Base-by-base conservation (phyloP, 2,797 vertebrate species). In the Pipistrellus nathusii region DNA sequence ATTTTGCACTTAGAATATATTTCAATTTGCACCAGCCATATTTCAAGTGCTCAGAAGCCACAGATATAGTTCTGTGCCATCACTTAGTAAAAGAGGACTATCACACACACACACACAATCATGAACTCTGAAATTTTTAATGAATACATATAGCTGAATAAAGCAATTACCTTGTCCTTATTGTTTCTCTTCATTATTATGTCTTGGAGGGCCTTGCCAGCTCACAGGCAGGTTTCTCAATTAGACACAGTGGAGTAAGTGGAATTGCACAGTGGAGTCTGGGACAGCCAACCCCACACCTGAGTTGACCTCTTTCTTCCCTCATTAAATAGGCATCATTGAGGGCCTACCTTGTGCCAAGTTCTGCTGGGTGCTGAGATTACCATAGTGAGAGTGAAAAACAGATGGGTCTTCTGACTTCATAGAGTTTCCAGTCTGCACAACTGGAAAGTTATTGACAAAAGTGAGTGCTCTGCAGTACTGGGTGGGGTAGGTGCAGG, bases 91-190 rank as follows among this genome's bases (percentile, higher is more conserved):
- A 53, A 80, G 35, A 64, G 38, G 8, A 46, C 18, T 4, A 0
- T 12, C 59, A 6, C 1, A 25, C 23, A 44, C 9, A 53, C 23
- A 21, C 2, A 38, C 6, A 30, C 0, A 0, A n/a, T 59, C 38
- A 51, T 53, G 12, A 62, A 68, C n/a, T 91, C 68, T 48, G 53
- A 88, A 59, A 14, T 32, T 51, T 66, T 73, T 59, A 84, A 80
- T 51, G 46, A 57, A 69, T 62, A 93, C 46, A 68, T 41, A 23
- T 32, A 89, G 30, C 30, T 80, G n/a, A 66, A 71, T 35, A 82
- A 53, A 83, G 73, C 85, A 51, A 62, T 64, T 7, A 2, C 21
- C 48, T 76, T 83, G 10, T 8, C 25, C 20, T 76, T 73, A 44
- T 32, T 59, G n/a, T 81, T 23, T 25, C 21, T 46, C 32, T 78